Conservation (phyloP, 2,888 invertebrate genomes). For the Caenorhabditis sp. region DNA sequence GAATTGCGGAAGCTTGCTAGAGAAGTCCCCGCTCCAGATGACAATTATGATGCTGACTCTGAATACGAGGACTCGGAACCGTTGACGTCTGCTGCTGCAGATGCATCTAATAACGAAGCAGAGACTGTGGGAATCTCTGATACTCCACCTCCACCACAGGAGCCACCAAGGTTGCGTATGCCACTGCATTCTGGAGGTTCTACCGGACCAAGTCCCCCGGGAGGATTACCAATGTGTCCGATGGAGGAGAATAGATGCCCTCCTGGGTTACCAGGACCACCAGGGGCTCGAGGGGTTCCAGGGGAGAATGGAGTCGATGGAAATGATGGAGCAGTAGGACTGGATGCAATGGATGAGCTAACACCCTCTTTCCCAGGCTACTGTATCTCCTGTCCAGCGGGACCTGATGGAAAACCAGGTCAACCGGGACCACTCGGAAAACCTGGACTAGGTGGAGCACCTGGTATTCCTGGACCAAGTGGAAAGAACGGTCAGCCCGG, state of each 20-base stretch:
- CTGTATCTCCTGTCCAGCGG: constrained; percentile 53
- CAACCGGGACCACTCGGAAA: constrained; percentile 34
- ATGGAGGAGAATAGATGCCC: constrained; percentile 56
- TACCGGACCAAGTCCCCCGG: not conserved
- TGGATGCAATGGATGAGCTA: constrained; percentile 60
- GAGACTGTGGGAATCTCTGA: not conserved
- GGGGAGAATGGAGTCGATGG: constrained; percentile 54
- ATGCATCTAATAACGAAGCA: not conserved
- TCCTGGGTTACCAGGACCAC: constrained; percentile 51
- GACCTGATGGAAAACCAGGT: constrained; percentile 59
- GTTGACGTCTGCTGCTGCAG: not conserved
- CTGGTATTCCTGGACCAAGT: constrained; percentile 53
- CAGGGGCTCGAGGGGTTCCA: constrained; percentile 29
- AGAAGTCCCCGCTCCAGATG: constrained; percentile 19
- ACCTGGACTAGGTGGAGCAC: constrained; percentile 44
- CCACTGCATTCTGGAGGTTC: constrained; percentile 10
- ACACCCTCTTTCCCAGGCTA: constrained; percentile 33
- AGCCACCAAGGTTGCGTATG: not conserved
- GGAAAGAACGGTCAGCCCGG: constrained; percentile 63
- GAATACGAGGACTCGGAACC: constrained; percentile 25
- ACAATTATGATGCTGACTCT: constrained; percentile 30
- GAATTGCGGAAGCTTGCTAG: constrained; percentile 46
- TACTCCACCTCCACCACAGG: not conserved
- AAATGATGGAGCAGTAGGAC: constrained; percentile 43
- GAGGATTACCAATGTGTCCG: constrained; percentile 47